Evolutionary conservation across 1,140 invertebrate species (phyloP).

Genomic region (Linepithema humile): DNA sequence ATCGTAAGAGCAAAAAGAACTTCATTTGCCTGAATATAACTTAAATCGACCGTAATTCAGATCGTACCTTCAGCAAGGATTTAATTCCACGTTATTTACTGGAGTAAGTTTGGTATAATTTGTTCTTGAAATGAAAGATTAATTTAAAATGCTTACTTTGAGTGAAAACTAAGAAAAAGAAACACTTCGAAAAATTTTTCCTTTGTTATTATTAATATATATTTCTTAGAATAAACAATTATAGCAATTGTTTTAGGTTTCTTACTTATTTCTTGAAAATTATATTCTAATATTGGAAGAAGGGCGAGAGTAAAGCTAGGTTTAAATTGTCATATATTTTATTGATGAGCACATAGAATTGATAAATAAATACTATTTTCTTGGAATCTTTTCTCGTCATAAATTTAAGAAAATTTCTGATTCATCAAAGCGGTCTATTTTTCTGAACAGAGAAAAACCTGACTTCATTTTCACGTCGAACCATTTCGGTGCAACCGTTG

Average conservation of each 20-base stretch:
- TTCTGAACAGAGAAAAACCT: background rate
- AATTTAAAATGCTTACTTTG: background rate
- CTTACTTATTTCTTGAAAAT: background rate
- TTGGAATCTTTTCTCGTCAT: background rate
- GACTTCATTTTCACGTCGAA: constrained; percentile 52
- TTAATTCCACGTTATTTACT: constrained; percentile 27
- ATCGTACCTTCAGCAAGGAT: background rate
- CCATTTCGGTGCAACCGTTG: constrained; percentile 45
- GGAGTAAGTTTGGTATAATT: background rate
- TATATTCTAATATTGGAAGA: background rate
- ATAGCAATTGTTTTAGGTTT: background rate
- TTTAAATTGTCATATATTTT: background rate
- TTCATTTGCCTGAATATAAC: background rate
- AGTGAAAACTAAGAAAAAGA: background rate
- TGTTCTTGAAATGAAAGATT: background rate
- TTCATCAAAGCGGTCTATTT: background rate
- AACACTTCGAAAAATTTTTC: background rate
- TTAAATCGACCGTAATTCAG: background rate
- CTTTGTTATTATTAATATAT: background rate
- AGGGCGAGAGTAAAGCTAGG: background rate
- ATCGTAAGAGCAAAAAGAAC: background rate
- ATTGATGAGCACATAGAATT: background rate
- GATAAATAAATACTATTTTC: background rate
- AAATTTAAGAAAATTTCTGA: background rate
- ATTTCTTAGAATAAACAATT: background rate